Base-by-base conservation (phyloP, 2,888 invertebrate genomes). In the Bimastos eiseni region DNA sequence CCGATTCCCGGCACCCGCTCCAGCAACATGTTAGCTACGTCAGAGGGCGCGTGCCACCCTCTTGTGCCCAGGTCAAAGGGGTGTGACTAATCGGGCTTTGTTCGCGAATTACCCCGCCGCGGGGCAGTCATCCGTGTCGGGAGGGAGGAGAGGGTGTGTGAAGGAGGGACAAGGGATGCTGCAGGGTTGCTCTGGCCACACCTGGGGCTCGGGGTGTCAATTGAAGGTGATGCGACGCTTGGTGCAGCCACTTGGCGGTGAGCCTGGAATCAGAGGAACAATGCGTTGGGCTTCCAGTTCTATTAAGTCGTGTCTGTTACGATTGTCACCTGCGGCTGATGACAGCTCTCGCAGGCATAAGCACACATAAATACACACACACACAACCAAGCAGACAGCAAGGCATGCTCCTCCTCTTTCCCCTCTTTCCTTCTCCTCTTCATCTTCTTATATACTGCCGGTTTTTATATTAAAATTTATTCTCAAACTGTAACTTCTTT, bases 21-120 rank as follows among this genome's bases (percentile, higher is more conserved):
- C 86, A 86, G 86, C 86, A 86, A 86, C 86, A 86, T 86, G 86
- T 37, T 86, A 86, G 86, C 86, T 34, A 86, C 86, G 86, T 86
- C 37, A 33, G 86, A 8, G 36, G 34, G 36, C 70, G 24, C 86
- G 86, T 36, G 86, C 37, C 86, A 11, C 86, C 86, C 34, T 86
- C 86, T 86, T 33, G 13, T 15, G 33, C 84, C 84, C 34, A 33
- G 84, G 34, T 86, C 86, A 86, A 86, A 5, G 21, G 37, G 36
- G 37, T 21, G 36, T 36, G 19, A 24, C 86, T 86, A 86, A 86
- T 36, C 37, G 86, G 8, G 34, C 86, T 86, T 86, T 86, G 86
- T 86, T 37, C 21, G 36, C 0, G 36, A 34, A 86, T 36, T 24
- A 36, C 86, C 49, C 86, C 34, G 34, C 86, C 86, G 36, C 86